Conservation (phyloP, 2,797 vertebrate genomes). For the Myripristis murdjan region DNA sequence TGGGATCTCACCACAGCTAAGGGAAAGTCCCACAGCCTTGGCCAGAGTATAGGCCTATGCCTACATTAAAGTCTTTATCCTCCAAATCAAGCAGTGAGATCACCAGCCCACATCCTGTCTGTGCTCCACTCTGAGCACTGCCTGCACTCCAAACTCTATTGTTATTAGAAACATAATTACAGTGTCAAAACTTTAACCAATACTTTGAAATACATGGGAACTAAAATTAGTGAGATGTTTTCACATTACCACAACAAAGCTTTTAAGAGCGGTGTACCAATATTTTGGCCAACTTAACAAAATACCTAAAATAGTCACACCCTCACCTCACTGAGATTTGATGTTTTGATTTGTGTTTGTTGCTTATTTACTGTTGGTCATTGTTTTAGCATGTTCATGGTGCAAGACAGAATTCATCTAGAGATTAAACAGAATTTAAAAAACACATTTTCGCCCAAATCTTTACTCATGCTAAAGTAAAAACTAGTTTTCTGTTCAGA, state of each 20-base stretch:
- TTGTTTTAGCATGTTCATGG: background rate
- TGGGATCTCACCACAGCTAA: slow-evolving; percentile 70
- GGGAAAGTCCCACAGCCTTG: slow-evolving; percentile 84
- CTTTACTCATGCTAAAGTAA: background rate
- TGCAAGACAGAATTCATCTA: background rate
- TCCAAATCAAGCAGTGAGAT: slow-evolving; percentile 67
- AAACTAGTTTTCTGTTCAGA: slow-evolving; percentile 1
- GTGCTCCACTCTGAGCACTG: slow-evolving; percentile 27
- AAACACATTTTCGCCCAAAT: background rate
- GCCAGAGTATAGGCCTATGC: slow-evolving; percentile 49
- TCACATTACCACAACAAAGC: background rate
- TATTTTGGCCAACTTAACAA: background rate
- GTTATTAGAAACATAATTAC: slow-evolving; percentile 28
- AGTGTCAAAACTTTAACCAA: background rate
- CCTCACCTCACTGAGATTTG: slow-evolving; percentile 28
- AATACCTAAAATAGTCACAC: slow-evolving; percentile 35
- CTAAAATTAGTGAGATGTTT: slow-evolving; percentile 11
- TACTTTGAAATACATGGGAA: background rate
- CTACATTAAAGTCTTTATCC: slow-evolving; percentile 68
- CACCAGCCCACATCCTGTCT: slow-evolving; percentile 75
- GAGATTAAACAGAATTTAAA: background rate
- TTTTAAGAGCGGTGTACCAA: background rate
- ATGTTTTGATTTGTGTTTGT: slow-evolving; percentile 12
- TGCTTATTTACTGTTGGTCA: background rate
- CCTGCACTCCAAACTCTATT: slow-evolving; percentile 32